phyloP scores from a whole-genome alignment of 2,113 vertebrate species.

The Perca schrenkii region DNA sequence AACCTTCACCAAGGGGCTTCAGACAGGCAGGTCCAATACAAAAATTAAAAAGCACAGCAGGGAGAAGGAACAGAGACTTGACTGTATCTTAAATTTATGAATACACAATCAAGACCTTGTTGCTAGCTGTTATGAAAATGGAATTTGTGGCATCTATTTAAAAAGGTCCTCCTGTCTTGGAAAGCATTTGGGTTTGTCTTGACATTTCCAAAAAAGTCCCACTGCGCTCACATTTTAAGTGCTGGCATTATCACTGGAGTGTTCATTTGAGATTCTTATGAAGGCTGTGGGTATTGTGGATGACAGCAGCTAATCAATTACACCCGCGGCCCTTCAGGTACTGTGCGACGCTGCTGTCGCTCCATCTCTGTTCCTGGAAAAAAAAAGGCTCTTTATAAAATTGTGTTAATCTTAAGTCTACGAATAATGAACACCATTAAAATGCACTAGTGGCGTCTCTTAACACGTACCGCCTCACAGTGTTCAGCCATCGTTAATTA shows the following conservation, averaged over 20 bases:
- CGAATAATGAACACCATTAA: slow-evolving; percentile 51
- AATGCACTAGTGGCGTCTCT: slow-evolving; percentile 13
- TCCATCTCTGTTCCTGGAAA: slow-evolving; percentile 17
- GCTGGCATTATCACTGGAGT: slow-evolving; percentile 54
- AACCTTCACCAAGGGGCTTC: slow-evolving; percentile 22
- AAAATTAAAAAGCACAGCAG: slow-evolving; percentile 29
- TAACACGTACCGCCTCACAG: slow-evolving; percentile 22
- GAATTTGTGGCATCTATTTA: slow-evolving; percentile 33
- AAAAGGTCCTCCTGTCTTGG: slow-evolving; percentile 40
- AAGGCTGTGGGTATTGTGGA: slow-evolving; percentile 27
- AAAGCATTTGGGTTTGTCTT: slow-evolving; percentile 27
- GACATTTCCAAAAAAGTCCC: slow-evolving; percentile 68
- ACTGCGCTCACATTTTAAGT: slow-evolving; percentile 47
- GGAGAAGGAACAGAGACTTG: not conserved
- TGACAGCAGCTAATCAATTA: slow-evolving; percentile 68
- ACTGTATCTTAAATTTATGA: slow-evolving; percentile 27
- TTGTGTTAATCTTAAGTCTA: slow-evolving; percentile 59
- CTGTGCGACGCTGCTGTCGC: slow-evolving; percentile 7
- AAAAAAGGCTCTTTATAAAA: slow-evolving; percentile 2
- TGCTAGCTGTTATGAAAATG: slow-evolving; percentile 30
- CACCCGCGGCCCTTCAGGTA: slow-evolving; percentile 22
- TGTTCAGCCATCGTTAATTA: slow-evolving; percentile 73
- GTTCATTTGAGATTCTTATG: slow-evolving; percentile 62
- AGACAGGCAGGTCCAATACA: not conserved
- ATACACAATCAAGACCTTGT: slow-evolving; percentile 35